Evolutionary conservation across 92 coral and sea anemone genomes (phyloP).

Genomic region (Scolanthus callimorphus): DNA sequence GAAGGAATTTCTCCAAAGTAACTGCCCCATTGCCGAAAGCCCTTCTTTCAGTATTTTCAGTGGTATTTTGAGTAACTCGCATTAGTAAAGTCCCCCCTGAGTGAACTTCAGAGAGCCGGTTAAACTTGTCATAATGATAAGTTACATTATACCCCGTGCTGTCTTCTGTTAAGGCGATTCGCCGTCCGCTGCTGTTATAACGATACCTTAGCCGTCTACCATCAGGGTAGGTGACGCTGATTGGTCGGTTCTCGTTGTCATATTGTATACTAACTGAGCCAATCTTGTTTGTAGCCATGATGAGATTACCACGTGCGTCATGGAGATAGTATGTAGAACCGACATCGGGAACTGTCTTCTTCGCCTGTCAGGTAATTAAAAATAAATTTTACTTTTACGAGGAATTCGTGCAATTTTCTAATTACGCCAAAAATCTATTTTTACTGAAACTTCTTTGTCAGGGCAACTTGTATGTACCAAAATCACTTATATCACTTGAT

Average conservation of each 20-base stretch:
- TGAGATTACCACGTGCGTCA: conserved; percentile 49
- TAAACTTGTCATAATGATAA: conserved; percentile 48
- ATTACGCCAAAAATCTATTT: too few species aligned
- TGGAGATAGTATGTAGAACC: conserved; percentile 53
- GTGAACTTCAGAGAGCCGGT: conserved; percentile 34
- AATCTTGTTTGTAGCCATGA: conserved; percentile 50
- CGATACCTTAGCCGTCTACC: conserved; percentile 31
- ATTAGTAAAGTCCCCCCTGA: conserved; percentile 27
- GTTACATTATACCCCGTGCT: conserved; percentile 35
- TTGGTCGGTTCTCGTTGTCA: conserved; percentile 43
- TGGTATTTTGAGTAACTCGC: conserved; percentile 36
- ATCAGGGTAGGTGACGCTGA: conserved; percentile 53
- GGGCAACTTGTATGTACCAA: too few species aligned
- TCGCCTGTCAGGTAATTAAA: conserved; percentile 12
- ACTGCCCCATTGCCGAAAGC: conserved; percentile 62
- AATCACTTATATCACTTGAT: too few species aligned
- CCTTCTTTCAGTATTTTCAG: conserved; percentile 41
- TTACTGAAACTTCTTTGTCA: too few species aligned
- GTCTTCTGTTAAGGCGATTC: conserved; percentile 37
- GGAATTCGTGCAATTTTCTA: too few species aligned
- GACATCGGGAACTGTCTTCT: conserved; percentile 44
- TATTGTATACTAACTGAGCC: conserved; percentile 47
- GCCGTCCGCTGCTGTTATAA: conserved; percentile 48
- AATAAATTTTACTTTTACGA: too few species aligned
- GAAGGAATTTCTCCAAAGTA: conserved; percentile 27